phyloP scores from a whole-genome alignment of 2,113 vertebrate genomes.

The Austrofundulus limnaeus region DNA sequence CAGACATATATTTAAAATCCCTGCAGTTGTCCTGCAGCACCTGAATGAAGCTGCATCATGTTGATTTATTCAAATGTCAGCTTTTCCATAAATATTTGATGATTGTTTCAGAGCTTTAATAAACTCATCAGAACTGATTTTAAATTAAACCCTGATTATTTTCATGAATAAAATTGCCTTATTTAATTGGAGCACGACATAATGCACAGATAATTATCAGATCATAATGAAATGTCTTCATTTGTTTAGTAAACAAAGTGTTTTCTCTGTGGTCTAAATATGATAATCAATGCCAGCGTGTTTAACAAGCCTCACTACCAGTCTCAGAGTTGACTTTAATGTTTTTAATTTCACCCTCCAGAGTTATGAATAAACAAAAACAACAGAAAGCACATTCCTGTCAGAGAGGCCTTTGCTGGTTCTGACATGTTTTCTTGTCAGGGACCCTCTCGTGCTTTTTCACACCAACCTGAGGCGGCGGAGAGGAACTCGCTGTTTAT shows the following conservation, averaged over 20 bases:
- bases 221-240: neutral
- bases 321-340: conserved; percentile 32
- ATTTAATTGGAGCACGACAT: neutral
- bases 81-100: neutral
- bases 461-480: conserved; percentile 26
- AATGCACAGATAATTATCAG: neutral
- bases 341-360: conserved; percentile 62
- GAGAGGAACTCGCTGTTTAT: conserved; percentile 31
- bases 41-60: no score
- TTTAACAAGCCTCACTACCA: conserved; percentile 5
- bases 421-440: conserved; percentile 53
- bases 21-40: no score
- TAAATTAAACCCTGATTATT: neutral
- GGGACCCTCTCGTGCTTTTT: conserved; percentile 35
- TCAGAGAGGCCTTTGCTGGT: conserved; percentile 35
- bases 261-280: neutral
- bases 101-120: neutral
- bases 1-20: no score
- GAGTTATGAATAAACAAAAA: conserved; percentile 54
- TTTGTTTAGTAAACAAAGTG: neutral
- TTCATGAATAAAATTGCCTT: no score
- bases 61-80: no score
- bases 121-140: neutral
- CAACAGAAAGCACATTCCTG: conserved; percentile 31
- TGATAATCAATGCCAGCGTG: conserved; percentile 23